phyloP scores from a whole-genome alignment of 2,888 invertebrate genomes.

The Agrypnus murinus region DNA sequence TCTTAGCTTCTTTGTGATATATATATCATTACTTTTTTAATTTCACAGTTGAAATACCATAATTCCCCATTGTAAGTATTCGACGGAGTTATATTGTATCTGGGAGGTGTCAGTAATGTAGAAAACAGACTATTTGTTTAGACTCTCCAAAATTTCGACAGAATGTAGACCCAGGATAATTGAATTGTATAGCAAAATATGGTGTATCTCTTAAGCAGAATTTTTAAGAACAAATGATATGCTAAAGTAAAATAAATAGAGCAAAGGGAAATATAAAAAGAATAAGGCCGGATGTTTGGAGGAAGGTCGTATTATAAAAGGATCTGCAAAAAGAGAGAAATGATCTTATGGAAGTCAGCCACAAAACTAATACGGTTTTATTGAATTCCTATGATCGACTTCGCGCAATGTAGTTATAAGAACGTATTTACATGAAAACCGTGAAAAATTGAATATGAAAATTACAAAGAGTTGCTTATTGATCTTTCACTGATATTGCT shows the following conservation, averaged over 20 bases:
- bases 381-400: constrained; percentile 9
- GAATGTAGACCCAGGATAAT: too few species aligned
- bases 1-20: constrained; percentile 24
- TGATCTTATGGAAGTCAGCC: not conserved
- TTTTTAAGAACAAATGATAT: not conserved
- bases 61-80: constrained; percentile 7
- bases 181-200: too few species aligned
- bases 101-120: not conserved
- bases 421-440: constrained; percentile 22
- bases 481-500: too few species aligned
- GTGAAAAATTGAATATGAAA: not conserved
- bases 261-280: not conserved
- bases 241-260: constrained; percentile 4
- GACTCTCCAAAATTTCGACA: too few species aligned
- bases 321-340: not conserved
- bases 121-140: too few species aligned
- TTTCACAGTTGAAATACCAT: constrained; percentile 7
- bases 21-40: constrained; percentile 26
- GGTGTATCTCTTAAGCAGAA: too few species aligned
- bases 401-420: not conserved
- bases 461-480: too few species aligned
- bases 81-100: not conserved
- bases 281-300: not conserved
- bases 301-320: not conserved
- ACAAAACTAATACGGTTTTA: constrained; percentile 8